Evolutionary conservation across 2,113 vertebrate species (phyloP).

Genomic region (Xenotilapia leptura): DNA sequence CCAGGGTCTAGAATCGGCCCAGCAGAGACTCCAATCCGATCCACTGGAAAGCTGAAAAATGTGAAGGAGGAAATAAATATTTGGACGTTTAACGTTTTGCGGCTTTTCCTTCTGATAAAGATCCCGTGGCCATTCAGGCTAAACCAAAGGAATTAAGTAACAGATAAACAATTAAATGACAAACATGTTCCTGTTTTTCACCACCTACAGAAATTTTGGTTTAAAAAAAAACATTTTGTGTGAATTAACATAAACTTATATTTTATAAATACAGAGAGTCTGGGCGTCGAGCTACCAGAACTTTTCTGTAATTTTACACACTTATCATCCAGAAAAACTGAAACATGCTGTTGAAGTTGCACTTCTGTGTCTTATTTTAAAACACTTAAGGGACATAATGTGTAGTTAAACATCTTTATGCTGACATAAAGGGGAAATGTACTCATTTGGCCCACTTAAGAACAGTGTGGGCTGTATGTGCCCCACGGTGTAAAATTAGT

Average conservation of each 20-base stretch:
- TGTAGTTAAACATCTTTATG: neutral
- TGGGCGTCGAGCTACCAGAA: accelerated
- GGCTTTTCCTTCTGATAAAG: neutral
- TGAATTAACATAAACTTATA: accelerated
- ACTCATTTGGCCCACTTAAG: neutral
- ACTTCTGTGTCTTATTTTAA: neutral
- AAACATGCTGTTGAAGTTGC: neutral
- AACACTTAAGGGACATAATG: neutral
- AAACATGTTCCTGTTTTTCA: neutral
- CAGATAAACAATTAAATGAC: neutral
- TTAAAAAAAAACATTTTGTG: accelerated
- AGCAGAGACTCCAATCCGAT: neutral
- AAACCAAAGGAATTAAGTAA: neutral
- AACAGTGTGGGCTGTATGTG: neutral
- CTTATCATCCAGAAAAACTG: neutral
- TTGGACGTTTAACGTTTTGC: neutral
- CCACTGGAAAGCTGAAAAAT: neutral
- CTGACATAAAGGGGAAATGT: neutral
- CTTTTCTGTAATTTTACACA: neutral
- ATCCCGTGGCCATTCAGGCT: neutral
- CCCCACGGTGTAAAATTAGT: accelerated
- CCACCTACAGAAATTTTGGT: accelerated
- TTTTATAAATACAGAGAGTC: neutral
- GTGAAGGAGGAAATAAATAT: neutral
- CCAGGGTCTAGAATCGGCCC: neutral